Conservation (phyloP, 2,888 invertebrate genomes). For the Seira musarum region DNA sequence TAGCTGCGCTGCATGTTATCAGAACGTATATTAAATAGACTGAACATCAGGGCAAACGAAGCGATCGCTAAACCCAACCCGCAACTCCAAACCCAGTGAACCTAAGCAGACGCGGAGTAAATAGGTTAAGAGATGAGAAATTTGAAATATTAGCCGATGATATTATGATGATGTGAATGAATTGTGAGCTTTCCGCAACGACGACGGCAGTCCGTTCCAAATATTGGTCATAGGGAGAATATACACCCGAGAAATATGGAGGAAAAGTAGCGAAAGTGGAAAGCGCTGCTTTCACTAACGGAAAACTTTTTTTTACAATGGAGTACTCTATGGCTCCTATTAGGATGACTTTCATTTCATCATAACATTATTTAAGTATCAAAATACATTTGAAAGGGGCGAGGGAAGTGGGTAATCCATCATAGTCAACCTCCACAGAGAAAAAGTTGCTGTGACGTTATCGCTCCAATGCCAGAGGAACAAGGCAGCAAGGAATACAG, state of each 20-base stretch:
- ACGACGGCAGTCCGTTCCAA: slow-evolving; percentile 3
- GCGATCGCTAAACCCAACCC: not conserved
- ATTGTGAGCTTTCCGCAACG: slow-evolving; percentile 24
- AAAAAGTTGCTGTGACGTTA: slow-evolving; percentile 65
- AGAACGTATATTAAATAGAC: not conserved
- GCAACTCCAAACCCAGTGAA: not conserved
- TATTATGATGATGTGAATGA: slow-evolving; percentile 48
- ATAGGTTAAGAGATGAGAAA: slow-evolving; percentile 9
- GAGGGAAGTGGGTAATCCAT: slow-evolving; percentile 69
- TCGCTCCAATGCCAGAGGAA: slow-evolving; percentile 44
- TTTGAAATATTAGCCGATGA: slow-evolving; percentile 36
- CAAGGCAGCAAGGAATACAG: slow-evolving; percentile 49
- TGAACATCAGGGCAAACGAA: slow-evolving; percentile 9
- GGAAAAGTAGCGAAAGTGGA: slow-evolving; percentile 21
- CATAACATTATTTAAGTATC: slow-evolving; percentile 35
- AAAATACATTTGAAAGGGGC: slow-evolving; percentile 55
- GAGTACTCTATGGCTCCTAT: not conserved
- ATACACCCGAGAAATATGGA: not conserved
- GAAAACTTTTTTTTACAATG: slow-evolving; percentile 19
- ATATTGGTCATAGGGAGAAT: not conserved
- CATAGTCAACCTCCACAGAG: slow-evolving; percentile 67
- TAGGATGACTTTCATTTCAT: slow-evolving; percentile 27
- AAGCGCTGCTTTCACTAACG: slow-evolving; percentile 9
- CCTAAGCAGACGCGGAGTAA: not conserved
- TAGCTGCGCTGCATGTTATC: not conserved